Evolutionary conservation across 2,797 vertebrate species (phyloP), one percentile per base, ranked within the genome.

Genomic region (Alectoris magna): DNA sequence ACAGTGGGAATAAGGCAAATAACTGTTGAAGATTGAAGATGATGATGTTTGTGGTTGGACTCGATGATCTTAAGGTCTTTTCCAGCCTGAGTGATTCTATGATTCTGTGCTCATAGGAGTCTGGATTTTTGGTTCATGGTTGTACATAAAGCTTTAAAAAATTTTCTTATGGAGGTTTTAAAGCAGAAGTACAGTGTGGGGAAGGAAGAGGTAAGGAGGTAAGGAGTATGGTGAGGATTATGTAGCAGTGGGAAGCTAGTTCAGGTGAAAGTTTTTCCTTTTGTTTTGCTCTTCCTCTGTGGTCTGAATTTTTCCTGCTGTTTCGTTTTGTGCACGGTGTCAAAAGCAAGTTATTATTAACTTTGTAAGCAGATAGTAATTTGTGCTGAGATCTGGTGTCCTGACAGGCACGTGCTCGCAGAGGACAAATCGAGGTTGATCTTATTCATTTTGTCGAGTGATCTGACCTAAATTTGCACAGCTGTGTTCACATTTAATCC

Each of bases 401-500:
- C 72, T 89, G 63, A 85, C 36, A 78, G 31, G 72, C 88, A 90
- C 4, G 2, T 84, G 87, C 78, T 78, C 74, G 43, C 62, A 87
- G 81, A 95, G 75, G 81, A 94, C 70, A 91, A 94, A 95, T 63
- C 0, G 24, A 93, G 55, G 69, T 87, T 84, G 66, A 11, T 87
- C 39, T 81, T 77, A 3, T 55, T 87, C 1, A 74, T 53, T 87
- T 77, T 75, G 81, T 70, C 4, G 0, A 70, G 73, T 64, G 78
- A 53, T 85, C 63, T 94, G 94, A 96, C 88, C 93, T 95, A 91
- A 92, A 94, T 96, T 89, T 96, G 48, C 74, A 82, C 91, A 94
- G 88, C 94, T 96, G 90, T 94, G 86, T 62, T 88, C 95, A 88
- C 53, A 71, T 91, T 94, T 96, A 95, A 96, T 95, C 90, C 95